Conservation (phyloP, 2,888 invertebrate genomes). For the Panorpa germanica region DNA sequence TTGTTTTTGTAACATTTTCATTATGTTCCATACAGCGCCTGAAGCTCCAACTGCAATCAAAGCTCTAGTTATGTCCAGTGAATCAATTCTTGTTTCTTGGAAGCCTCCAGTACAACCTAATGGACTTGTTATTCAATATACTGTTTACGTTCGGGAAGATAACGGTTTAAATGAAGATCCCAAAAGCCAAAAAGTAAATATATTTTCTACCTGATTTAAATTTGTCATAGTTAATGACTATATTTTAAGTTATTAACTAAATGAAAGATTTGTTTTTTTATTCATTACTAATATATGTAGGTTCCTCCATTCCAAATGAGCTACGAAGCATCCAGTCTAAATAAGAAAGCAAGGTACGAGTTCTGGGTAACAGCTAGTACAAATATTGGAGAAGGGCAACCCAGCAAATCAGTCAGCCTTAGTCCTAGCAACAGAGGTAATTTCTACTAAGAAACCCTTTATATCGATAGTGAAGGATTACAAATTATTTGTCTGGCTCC, state of each 20-base stretch:
- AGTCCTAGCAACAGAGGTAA: conserved; percentile 66
- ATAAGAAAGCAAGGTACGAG: conserved; percentile 66
- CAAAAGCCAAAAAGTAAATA: conserved; percentile 46
- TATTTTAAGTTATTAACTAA: not conserved
- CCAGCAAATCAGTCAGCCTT: conserved; percentile 70
- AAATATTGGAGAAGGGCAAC: conserved; percentile 83
- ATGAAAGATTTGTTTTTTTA: conserved; percentile 1
- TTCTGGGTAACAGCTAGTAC: conserved; percentile 93
- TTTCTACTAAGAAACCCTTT: conserved; percentile 3
- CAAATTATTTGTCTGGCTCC: too few species aligned
- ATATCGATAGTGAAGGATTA: too few species aligned
- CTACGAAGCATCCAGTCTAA: conserved; percentile 70
- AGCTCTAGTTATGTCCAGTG: conserved; percentile 78
- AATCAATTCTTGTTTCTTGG: conserved; percentile 88
- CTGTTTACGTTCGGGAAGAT: conserved; percentile 70
- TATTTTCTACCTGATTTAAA: not conserved
- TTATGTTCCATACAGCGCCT: conserved; percentile 42
- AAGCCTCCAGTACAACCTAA: conserved; percentile 82
- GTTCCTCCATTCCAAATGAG: conserved; percentile 69
- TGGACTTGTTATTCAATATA: conserved; percentile 84
- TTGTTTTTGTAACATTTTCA: conserved; percentile 1
- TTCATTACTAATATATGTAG: conserved; percentile 20
- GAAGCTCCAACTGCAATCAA: conserved; percentile 87
- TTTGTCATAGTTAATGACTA: not conserved
- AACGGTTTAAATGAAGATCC: conserved; percentile 43